Evolutionary conservation across 2,888 invertebrate genomes (phyloP).

Genomic region (Nipponacmea schrenckii): DNA sequence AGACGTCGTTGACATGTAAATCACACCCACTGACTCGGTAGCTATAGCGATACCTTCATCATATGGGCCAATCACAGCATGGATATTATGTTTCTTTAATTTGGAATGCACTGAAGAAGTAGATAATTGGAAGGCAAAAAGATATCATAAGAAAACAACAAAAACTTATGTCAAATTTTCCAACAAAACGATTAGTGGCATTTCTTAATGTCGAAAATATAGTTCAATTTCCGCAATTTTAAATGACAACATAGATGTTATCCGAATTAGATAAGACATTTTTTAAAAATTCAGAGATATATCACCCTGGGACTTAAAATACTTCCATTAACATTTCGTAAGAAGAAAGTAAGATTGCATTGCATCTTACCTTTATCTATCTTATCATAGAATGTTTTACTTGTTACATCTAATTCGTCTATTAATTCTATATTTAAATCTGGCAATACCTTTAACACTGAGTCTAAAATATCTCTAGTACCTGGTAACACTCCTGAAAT

Average conservation of each 20-base stretch:
- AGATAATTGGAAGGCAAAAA: too few relatives aligned
- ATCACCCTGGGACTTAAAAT: too few relatives aligned
- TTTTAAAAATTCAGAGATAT: too few relatives aligned
- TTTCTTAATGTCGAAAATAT: too few relatives aligned
- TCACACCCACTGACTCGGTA: conserved; percentile 47
- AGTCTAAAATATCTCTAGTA: not conserved
- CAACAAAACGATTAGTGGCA: too few relatives aligned
- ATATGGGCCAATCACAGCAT: conserved; percentile 51
- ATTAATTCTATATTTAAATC: not conserved
- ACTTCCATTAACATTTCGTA: too few relatives aligned
- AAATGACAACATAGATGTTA: too few relatives aligned
- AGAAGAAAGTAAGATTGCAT: not conserved
- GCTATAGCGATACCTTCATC: conserved; percentile 48
- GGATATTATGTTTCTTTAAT: conserved; percentile 31
- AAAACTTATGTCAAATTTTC: too few relatives aligned
- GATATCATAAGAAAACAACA: too few relatives aligned
- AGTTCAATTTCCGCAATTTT: too few relatives aligned
- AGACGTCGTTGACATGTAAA: conserved; percentile 48
- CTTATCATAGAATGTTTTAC: not conserved
- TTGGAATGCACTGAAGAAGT: conserved; percentile 12
- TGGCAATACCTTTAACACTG: not conserved
- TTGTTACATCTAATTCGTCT: not conserved
- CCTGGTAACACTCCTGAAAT: not conserved
- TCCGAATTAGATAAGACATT: too few relatives aligned
- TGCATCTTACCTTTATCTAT: not conserved